A percentile compares a stretch with the other conserved stretches of the same genome.
Conservation (phyloP, 2,113 vertebrate genomes). For the Chauna torquata region DNA sequence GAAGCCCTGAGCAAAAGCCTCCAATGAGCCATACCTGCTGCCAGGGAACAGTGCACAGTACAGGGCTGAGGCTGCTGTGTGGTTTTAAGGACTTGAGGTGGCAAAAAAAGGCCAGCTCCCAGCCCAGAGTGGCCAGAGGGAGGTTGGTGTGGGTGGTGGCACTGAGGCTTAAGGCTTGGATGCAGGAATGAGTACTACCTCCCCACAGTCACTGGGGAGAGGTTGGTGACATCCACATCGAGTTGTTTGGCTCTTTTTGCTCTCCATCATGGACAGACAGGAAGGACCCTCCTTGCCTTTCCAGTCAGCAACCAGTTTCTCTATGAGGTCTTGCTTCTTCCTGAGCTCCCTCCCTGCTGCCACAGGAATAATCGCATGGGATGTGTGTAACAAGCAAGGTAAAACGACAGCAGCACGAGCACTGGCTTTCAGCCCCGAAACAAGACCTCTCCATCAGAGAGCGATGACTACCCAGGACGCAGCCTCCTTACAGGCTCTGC, state of each 20-base stretch:
- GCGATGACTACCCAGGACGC: background rate
- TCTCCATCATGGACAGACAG: fast-evolving
- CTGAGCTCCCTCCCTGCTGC: background rate
- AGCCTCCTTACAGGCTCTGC: background rate
- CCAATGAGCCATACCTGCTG: fast-evolving
- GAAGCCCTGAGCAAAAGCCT: background rate
- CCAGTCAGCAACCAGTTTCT: background rate
- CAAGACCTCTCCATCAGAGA: background rate
- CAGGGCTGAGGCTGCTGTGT: background rate
- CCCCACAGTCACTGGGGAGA: background rate
- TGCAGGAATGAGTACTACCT: background rate
- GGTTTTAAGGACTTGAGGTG: background rate
- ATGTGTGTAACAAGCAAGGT: background rate
- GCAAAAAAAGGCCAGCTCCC: background rate
- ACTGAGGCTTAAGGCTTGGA: background rate
- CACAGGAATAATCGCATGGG: background rate
- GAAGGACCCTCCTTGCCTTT: background rate
- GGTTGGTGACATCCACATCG: too few species aligned
- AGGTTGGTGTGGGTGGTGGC: background rate
- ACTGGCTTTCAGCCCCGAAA: background rate
- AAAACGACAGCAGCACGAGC: fast-evolving
- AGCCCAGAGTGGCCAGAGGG: background rate
- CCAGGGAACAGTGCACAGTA: fast-evolving
- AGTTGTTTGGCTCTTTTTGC: background rate
- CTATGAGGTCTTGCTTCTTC: background rate